phyloP scores from a whole-genome alignment of 1,140 invertebrate genomes.

The Sycophila sp. region DNA sequence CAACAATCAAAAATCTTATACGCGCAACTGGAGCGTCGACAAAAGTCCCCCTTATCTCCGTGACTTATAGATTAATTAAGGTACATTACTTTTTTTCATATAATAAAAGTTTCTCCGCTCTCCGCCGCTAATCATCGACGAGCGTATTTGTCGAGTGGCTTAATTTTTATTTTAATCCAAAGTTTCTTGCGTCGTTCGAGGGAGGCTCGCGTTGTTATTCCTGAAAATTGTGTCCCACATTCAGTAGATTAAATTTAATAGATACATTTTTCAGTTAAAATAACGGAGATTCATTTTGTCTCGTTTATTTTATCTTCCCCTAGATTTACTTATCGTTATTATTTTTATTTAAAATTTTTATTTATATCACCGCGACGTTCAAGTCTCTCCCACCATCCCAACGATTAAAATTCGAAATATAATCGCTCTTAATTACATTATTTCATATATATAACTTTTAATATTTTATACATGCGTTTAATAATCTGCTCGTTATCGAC shows the following conservation, averaged over 20 bases:
- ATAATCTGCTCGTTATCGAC: too few species aligned
- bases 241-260: conserved; percentile 15
- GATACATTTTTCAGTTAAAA: conserved; percentile 15
- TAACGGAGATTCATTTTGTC: neutral
- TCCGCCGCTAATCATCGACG: too few species aligned
- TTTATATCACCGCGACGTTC: neutral
- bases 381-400: neutral
- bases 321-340: too few species aligned
- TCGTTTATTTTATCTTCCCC: neutral
- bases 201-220: neutral
- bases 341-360: neutral
- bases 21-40: too few species aligned
- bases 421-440: too few species aligned
- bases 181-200: neutral
- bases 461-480: neutral
- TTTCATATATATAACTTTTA: neutral
- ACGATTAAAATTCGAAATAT: conserved; percentile 1
- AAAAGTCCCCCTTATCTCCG: too few species aligned
- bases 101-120: too few species aligned
- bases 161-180: neutral
- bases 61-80: too few species aligned
- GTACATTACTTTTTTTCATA: too few species aligned
- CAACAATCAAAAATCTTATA: too few species aligned
- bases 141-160: too few species aligned
- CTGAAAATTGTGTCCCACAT: conserved; percentile 32